These are phyloP conservation scores for Harmothoe impar DNA, from an alignment of 2,888 invertebrate genomes.

Conservation along the genomic window DNA sequence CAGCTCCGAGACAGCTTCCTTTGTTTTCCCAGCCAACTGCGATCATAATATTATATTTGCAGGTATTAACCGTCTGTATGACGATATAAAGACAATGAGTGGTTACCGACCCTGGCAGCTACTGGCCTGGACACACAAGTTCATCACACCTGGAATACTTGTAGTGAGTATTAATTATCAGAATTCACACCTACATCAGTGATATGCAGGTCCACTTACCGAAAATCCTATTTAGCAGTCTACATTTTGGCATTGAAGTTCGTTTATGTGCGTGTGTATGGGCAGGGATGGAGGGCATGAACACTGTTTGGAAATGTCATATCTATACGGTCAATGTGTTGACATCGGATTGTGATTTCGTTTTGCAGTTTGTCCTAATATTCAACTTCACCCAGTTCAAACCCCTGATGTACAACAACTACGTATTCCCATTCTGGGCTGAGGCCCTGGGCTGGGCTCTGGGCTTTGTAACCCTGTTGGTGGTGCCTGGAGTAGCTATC, in stretches of 20 bases:
- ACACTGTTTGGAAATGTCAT: constrained; percentile 70
- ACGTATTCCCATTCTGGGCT: constrained; percentile 68
- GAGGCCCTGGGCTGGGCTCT: constrained; percentile 69
- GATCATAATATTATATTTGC: no score
- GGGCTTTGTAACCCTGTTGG: constrained; percentile 64
- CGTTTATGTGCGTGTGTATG: no score
- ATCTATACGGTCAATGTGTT: no score
- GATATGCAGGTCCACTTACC: no score
- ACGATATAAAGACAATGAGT: background rate
- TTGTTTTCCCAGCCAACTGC: no score
- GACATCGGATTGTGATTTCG: no score
- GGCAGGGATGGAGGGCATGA: no score
- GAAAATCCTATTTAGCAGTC: no score
- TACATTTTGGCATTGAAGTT: no score
- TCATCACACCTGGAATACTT: constrained; percentile 67
- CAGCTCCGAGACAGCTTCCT: no score
- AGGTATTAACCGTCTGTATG: background rate
- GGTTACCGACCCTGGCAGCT: background rate
- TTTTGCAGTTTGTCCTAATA: background rate
- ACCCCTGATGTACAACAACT: constrained; percentile 67
- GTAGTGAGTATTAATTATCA: no score
- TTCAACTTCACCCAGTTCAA: constrained; percentile 67
- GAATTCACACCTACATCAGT: no score
- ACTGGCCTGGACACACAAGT: constrained; percentile 41
- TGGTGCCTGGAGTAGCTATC: constrained; percentile 65